Percentiles rank a stretch among this genome's conserved stretches.
Conservation (phyloP, 2,888 invertebrate species). For the Meloe dianella region DNA sequence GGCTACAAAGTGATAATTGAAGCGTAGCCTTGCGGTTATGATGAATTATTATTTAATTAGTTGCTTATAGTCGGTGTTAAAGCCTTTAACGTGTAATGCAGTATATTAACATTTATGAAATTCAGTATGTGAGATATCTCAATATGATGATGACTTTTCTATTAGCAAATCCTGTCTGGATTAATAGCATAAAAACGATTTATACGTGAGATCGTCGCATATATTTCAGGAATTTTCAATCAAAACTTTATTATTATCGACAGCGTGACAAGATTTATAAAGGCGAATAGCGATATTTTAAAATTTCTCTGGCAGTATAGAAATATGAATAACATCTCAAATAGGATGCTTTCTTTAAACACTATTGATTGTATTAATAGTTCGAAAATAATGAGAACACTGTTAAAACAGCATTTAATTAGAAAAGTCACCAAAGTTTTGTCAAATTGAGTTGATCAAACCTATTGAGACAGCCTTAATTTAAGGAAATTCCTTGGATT, state of each 20-base stretch:
- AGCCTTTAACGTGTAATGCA: not conserved
- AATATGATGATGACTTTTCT: not conserved
- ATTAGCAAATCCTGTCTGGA: not conserved
- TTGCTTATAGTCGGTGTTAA: not conserved
- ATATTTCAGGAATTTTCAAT: not conserved
- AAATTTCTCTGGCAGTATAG: not conserved
- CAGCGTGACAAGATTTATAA: not conserved
- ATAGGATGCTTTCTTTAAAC: not conserved
- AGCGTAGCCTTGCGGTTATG: not conserved
- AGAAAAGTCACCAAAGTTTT: no score
- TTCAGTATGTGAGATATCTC: no score
- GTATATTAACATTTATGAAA: no score
- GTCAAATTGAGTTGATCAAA: no score
- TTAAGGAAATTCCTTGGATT: no score
- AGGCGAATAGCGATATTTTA: not conserved
- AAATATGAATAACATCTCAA: conserved; percentile 1
- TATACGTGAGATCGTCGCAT: not conserved
- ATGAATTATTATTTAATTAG: not conserved
- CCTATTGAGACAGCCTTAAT: no score
- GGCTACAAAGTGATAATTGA: conserved; percentile 6
- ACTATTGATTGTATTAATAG: no score
- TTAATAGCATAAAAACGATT: not conserved
- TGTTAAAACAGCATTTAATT: no score
- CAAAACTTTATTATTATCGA: not conserved
- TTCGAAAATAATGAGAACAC: no score